Evolutionary conservation across 2,888 invertebrate species (phyloP), one percentile per base, ranked within the genome.

Genomic region (Cepaea hortensis): DNA sequence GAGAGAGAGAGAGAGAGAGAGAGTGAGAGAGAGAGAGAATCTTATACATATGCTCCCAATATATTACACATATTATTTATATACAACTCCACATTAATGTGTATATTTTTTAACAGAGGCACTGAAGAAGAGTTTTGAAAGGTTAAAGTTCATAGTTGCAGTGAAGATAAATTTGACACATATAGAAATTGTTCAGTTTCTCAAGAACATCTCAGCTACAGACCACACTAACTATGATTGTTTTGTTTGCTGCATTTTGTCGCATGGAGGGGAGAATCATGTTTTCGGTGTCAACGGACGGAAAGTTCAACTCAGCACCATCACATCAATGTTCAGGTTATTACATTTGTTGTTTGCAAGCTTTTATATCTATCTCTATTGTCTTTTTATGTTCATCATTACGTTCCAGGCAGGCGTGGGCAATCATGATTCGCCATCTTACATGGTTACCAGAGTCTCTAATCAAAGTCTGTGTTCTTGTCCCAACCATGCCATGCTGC

Each of bases 161-260:
- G 15, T 81, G 1, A 35, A 86, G 13, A 73, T 86, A 3, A 89
- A 92, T 81, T 79, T 89, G 48, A 91, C 89, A 5, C 89, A 89
- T 75, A 35, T 23, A 2, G 76, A 90, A n/a, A 91, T 92, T 61
- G n/a, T 89, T 15, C 48, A 73, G 23, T 11, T 79, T 3, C 65
- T 90, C 18, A 82, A 65, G 46, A 13, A 85, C 6, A 46, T 76
- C 5, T 88, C 89, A n/a, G 13, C 72, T 0, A 20, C 13, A 3
- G 88, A 91, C 77, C 92, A 92, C 89, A 50, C 48, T 0, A 15
- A 72, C 7, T 92, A 87, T 84, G 91, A 91, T 87, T 89, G 90
- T 80, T 91, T 92, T 80, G 89, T 90, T 7, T 92, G 92, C 89
- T 92, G 92, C 86, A 89, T 92, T 55, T 88, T 92, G 72, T 89